These are phyloP conservation scores for Monodelphis domestica DNA, from an alignment of 2,797 vertebrate genomes.

Conservation along the genomic window DNA sequence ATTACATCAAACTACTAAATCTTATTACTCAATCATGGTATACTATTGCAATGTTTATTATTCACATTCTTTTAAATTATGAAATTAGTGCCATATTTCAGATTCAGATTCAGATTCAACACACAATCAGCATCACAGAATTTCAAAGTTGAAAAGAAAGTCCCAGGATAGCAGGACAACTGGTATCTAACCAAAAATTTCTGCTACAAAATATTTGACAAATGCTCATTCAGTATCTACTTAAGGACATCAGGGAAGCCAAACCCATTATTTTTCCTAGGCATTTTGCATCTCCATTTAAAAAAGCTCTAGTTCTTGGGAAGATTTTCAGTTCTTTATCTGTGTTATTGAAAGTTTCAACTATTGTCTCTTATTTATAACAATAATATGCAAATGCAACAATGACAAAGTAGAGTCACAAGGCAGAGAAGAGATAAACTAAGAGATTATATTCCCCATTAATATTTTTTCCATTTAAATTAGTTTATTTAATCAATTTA, in stretches of 20 bases:
- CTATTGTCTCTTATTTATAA: background rate
- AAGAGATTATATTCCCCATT: no score
- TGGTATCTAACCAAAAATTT: background rate
- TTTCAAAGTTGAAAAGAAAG: background rate
- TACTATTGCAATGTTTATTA: background rate
- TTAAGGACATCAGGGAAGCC: background rate
- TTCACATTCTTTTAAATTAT: background rate
- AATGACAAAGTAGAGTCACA: no score
- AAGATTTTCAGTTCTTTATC: background rate
- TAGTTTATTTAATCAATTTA: no score
- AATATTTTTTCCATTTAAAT: no score
- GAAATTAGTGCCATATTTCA: background rate
- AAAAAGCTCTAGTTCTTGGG: background rate
- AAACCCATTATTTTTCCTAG: background rate
- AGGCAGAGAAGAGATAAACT: background rate
- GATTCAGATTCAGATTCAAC: background rate
- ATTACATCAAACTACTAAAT: background rate
- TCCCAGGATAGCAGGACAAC: background rate
- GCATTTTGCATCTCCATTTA: background rate
- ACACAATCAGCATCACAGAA: background rate
- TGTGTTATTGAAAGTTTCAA: background rate
- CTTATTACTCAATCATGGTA: background rate
- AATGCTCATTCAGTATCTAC: background rate
- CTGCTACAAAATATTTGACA: background rate
- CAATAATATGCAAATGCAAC: background rate